phyloP scores from a whole-genome alignment of 2,888 invertebrate genomes.

The Trichopoda pennipes region DNA sequence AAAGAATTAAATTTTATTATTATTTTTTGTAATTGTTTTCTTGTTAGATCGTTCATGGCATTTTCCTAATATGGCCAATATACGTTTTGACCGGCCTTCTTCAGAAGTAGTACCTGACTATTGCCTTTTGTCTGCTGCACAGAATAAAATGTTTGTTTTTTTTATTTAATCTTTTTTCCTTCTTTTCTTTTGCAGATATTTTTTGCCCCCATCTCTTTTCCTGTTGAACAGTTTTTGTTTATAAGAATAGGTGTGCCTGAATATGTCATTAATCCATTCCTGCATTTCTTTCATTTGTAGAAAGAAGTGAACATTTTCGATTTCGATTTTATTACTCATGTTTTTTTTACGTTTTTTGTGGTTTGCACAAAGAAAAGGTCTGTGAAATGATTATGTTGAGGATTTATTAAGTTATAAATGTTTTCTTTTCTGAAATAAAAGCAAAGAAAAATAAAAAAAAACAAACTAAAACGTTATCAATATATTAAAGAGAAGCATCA shows the following conservation, averaged over 20 bases:
- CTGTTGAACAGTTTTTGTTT: neutral
- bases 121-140: no score
- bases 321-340: constrained; percentile 34
- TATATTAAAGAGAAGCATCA: no score
- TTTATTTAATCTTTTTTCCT: constrained; percentile 29
- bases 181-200: constrained; percentile 30
- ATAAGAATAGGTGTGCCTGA: neutral
- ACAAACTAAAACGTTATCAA: no score
- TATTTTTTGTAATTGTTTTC: neutral
- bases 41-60: neutral
- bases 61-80: constrained; percentile 63
- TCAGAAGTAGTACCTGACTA: neutral
- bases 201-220: constrained; percentile 1
- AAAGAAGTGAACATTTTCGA: constrained; percentile 46
- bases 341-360: constrained; percentile 2
- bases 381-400: constrained; percentile 50
- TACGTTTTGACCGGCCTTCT: constrained; percentile 18
- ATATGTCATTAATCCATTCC: constrained; percentile 43
- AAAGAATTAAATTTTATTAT: no score
- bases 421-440: constrained; percentile 22
- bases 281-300: constrained; percentile 31
- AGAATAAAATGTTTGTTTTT: constrained; percentile 15
- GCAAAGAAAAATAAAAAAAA: constrained; percentile 10
- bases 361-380: constrained; percentile 9
- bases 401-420: constrained; percentile 55